These are phyloP conservation scores for Synergus japonicus DNA, from an alignment of 2,888 invertebrate species.

Conservation along the genomic window DNA sequence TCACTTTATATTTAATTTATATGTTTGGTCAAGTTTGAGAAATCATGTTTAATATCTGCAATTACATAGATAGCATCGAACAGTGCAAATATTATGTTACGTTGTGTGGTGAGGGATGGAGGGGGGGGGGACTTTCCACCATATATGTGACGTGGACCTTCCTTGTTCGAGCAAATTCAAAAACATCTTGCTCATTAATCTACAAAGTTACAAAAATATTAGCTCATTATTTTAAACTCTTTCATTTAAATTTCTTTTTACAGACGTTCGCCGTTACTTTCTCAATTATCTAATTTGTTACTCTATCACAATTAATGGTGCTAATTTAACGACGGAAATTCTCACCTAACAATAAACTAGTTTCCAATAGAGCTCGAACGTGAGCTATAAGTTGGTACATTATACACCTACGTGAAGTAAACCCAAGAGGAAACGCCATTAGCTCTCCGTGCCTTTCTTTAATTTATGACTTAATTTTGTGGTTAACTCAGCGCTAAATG, in stretches of 20 bases:
- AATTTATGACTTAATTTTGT: slow-evolving; percentile 42
- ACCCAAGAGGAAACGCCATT: slow-evolving; percentile 22
- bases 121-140: no score
- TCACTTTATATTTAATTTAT: slow-evolving; percentile 27
- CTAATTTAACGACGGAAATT: slow-evolving; percentile 34
- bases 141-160: no score
- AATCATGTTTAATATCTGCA: slow-evolving; percentile 13
- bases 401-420: slow-evolving; percentile 36
- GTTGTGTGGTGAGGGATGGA: no score
- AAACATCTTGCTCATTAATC: no score
- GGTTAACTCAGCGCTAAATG: slow-evolving; percentile 40
- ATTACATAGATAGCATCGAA: slow-evolving; percentile 19
- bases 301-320: slow-evolving; percentile 17
- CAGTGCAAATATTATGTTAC: no score
- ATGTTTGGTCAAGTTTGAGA: slow-evolving; percentile 19
- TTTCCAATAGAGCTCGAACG: slow-evolving; percentile 29
- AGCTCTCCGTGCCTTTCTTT: slow-evolving; percentile 41
- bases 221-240: background rate
- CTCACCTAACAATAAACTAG: slow-evolving; percentile 37
- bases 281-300: slow-evolving; percentile 27
- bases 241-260: background rate
- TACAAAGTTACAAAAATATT: background rate
- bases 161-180: no score
- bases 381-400: background rate
- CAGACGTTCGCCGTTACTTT: background rate